Evolutionary conservation across 1,140 invertebrate genomes (phyloP).

Genomic region (Orchesella cincta): DNA sequence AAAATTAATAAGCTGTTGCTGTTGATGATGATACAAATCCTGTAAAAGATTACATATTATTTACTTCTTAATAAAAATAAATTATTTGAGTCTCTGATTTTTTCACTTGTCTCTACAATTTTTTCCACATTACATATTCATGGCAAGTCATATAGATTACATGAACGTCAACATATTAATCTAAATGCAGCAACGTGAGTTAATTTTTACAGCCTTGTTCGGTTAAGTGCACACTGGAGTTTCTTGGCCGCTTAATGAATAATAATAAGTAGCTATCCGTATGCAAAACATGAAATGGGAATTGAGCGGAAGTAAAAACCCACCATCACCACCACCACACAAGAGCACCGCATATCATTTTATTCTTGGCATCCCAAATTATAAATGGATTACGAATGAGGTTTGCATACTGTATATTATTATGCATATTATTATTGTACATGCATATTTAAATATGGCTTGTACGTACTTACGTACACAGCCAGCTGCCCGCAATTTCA

Average conservation of each 20-base stretch:
- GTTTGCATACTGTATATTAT: not conserved
- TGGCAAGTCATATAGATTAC: too few relatives aligned
- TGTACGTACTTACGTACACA: not conserved
- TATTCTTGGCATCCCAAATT: not conserved
- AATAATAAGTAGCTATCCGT: conserved; percentile 13
- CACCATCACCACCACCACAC: not conserved
- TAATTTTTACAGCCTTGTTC: not conserved
- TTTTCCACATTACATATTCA: too few relatives aligned
- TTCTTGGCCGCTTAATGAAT: conserved; percentile 13
- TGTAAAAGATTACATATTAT: too few relatives aligned
- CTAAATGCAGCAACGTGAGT: too few relatives aligned
- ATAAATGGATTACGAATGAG: not conserved
- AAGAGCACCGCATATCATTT: not conserved
- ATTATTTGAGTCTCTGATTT: too few relatives aligned
- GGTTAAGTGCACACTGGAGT: conserved; percentile 6
- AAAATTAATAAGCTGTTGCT: too few relatives aligned
- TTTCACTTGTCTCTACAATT: too few relatives aligned
- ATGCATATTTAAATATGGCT: not conserved
- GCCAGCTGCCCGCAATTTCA: not conserved
- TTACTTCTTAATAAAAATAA: too few relatives aligned
- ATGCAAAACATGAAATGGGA: conserved; percentile 12
- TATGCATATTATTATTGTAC: not conserved
- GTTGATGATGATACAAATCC: too few relatives aligned
- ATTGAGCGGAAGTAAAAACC: not conserved
- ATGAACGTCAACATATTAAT: too few relatives aligned